Evolutionary conservation across 2,113 vertebrate species (phyloP).

Genomic region (Pandion haliaetus): DNA sequence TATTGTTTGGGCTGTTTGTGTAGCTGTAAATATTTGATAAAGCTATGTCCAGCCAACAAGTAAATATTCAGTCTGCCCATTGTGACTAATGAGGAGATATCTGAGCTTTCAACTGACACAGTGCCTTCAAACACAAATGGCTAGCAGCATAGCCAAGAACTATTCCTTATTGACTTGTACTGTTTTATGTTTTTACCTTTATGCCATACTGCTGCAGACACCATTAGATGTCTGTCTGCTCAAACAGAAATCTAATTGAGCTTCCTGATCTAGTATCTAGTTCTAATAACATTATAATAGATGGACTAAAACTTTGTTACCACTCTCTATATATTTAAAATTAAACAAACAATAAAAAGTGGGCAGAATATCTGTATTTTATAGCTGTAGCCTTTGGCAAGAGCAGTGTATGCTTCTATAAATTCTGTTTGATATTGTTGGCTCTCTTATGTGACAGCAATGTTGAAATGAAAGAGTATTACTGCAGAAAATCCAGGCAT

Average conservation of each 20-base stretch:
- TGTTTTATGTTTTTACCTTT: not conserved
- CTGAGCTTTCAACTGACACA: not conserved
- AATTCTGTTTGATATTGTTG: constrained; percentile 39
- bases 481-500: not conserved
- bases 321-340: not conserved
- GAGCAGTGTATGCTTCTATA: not conserved
- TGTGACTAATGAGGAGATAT: constrained; percentile 27
- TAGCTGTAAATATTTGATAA: constrained; percentile 37
- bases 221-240: not conserved
- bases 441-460: not conserved
- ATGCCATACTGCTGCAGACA: not conserved
- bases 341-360: constrained; percentile 2
- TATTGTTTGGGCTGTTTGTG: not conserved
- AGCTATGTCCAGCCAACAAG: not conserved
- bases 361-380: not conserved
- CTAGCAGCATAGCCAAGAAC: not conserved
- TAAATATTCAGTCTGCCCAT: not conserved
- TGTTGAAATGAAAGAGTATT: constrained; percentile 14
- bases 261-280: not conserved
- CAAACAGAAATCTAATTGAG: not conserved
- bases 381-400: constrained; percentile 21
- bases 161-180: not conserved
- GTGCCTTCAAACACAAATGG: not conserved
- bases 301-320: not conserved
- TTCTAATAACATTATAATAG: not conserved